phyloP scores from a whole-genome alignment of 2,888 invertebrate species.

The Lumbricus terrestris region DNA sequence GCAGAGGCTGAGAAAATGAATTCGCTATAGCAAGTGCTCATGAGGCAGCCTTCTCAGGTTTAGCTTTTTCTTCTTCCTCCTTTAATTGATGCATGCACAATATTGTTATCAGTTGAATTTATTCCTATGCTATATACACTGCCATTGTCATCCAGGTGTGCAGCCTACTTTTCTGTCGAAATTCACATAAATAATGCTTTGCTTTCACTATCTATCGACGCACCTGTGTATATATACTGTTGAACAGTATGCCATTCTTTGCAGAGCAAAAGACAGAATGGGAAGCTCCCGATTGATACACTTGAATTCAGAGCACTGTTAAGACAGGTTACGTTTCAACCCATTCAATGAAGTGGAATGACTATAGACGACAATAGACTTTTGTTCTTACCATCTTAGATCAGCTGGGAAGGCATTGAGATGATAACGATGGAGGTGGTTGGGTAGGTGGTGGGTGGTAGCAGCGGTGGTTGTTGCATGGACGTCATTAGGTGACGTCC shows the following conservation, averaged over 20 bases:
- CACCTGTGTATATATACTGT: background rate
- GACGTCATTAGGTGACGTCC: background rate
- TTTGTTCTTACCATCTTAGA: background rate
- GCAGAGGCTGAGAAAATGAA: too few species aligned
- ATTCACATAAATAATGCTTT: background rate
- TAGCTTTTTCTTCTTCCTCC: too few species aligned
- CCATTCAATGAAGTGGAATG: background rate
- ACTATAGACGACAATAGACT: background rate
- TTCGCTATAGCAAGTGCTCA: too few species aligned
- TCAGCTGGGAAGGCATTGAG: background rate
- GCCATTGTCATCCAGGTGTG: background rate
- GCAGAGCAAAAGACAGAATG: background rate
- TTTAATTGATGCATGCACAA: too few species aligned
- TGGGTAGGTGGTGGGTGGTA: background rate
- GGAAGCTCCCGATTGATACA: background rate
- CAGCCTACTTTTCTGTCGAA: too few species aligned
- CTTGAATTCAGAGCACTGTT: background rate
- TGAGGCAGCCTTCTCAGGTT: too few species aligned
- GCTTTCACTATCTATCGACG: background rate
- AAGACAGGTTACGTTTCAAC: background rate
- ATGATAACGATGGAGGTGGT: background rate
- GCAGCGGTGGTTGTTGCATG: background rate
- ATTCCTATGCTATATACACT: background rate
- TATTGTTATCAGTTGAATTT: too few species aligned
- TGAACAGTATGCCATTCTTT: background rate